phyloP scores from a whole-genome alignment of 1,140 invertebrate genomes.

The Lucilia sericata region DNA sequence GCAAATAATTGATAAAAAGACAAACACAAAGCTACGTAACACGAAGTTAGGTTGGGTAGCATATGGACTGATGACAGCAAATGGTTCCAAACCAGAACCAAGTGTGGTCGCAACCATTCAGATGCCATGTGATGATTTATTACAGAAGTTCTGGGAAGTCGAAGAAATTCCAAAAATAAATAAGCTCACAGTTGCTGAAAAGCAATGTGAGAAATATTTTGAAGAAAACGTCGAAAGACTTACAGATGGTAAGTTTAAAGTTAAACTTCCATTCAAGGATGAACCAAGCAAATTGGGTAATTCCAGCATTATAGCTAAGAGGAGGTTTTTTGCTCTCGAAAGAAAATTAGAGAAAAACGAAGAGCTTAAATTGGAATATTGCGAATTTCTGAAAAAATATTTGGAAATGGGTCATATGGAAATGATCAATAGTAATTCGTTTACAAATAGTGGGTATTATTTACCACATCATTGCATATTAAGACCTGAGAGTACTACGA shows the following conservation, averaged over 20 bases:
- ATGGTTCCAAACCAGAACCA: not conserved
- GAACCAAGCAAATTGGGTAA: conserved; percentile 55
- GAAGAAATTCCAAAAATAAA: conserved; percentile 49
- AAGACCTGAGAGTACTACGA: conserved; percentile 49
- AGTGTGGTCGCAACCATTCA: not conserved
- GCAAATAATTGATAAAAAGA: conserved; percentile 47
- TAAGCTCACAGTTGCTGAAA: conserved; percentile 44
- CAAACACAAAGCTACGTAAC: conserved; percentile 44
- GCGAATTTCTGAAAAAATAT: conserved; percentile 59
- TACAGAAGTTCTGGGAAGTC: conserved; percentile 54
- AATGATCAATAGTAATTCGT: conserved; percentile 52
- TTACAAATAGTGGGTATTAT: conserved; percentile 48
- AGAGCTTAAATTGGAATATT: conserved; percentile 49
- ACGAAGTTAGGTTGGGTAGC: conserved; percentile 51
- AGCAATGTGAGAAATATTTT: conserved; percentile 47
- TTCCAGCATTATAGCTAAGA: conserved; percentile 53
- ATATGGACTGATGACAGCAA: conserved; percentile 14
- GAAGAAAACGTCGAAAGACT: conserved; percentile 27
- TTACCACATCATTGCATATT: conserved; percentile 61
- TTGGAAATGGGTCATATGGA: conserved; percentile 61
- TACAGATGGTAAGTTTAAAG: conserved; percentile 48
- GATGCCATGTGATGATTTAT: conserved; percentile 41
- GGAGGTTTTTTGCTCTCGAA: conserved; percentile 58
- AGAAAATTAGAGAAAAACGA: conserved; percentile 55
- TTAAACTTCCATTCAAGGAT: conserved; percentile 51